Evolutionary conservation across 2,797 vertebrate species (phyloP).

Genomic region (Karalla daura): DNA sequence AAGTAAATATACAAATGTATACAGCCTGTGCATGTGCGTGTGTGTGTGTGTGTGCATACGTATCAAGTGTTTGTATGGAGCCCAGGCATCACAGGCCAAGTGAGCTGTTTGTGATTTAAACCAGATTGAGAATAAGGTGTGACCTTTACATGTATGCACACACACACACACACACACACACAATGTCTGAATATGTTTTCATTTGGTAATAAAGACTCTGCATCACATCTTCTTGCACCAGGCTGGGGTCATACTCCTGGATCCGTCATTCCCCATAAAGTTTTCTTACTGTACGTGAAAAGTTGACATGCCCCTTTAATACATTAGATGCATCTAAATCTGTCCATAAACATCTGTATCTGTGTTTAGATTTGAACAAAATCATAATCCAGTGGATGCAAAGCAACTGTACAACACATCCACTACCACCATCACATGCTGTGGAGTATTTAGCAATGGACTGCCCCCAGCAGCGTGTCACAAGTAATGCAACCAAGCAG

Average conservation of each 20-base stretch:
- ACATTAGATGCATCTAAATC: background rate
- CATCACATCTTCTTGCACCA: background rate
- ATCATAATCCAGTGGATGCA: background rate
- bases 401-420: background rate
- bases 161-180: background rate
- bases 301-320: background rate
- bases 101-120: slow-evolving; percentile 32
- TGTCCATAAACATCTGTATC: background rate
- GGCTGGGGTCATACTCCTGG: background rate
- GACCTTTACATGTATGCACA: background rate
- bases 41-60: background rate
- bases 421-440: no score
- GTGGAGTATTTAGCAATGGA: no score
- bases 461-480: no score
- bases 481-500: no score
- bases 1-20: slow-evolving; percentile 26
- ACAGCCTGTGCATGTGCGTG: background rate
- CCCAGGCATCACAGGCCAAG: slow-evolving; percentile 8
- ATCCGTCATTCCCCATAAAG: background rate
- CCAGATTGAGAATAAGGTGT: slow-evolving; percentile 9
- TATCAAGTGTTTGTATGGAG: background rate
- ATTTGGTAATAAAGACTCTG: background rate
- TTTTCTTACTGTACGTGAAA: background rate
- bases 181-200: background rate
- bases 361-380: background rate